phyloP scores from a whole-genome alignment of 2,888 invertebrate genomes.

The Drosophila antonietae region DNA sequence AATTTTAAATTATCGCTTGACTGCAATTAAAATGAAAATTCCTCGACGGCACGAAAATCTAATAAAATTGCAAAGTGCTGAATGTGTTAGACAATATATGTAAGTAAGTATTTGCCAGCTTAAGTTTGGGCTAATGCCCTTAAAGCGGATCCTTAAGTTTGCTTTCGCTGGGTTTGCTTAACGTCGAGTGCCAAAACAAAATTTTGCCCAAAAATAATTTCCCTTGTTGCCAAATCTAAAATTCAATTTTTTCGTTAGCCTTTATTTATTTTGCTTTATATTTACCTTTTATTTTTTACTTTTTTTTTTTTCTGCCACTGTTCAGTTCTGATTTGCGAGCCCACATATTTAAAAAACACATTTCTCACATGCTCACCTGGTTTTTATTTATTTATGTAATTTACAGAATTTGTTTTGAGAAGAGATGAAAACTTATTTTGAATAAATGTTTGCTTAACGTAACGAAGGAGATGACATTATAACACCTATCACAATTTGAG shows the following conservation, averaged over 20 bases:
- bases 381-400: slow-evolving; percentile 4
- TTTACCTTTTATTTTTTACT: slow-evolving; percentile 10
- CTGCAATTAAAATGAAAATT: slow-evolving; percentile 62
- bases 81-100: slow-evolving; percentile 20
- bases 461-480: background rate
- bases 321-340: background rate
- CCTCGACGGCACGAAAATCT: slow-evolving; percentile 33
- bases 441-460: background rate
- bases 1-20: slow-evolving; percentile 50
- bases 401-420: background rate
- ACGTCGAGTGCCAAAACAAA: slow-evolving; percentile 2
- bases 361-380: background rate
- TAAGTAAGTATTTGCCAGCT: slow-evolving; percentile 28
- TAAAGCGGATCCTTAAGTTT: slow-evolving; percentile 20
- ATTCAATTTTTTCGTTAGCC: slow-evolving; percentile 39
- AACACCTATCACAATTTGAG: background rate
- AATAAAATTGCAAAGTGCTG: slow-evolving; percentile 45
- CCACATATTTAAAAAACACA: background rate
- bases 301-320: slow-evolving; percentile 1
- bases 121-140: slow-evolving; percentile 1
- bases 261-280: slow-evolving; percentile 21
- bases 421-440: background rate
- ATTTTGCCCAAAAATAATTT: slow-evolving; percentile 17
- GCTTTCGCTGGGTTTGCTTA: slow-evolving; percentile 11
- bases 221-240: slow-evolving; percentile 38